Percentiles rank a stretch among this genome's conserved stretches.
phyloP scores from a whole-genome alignment of 2,797 vertebrate genomes.

The Etheostoma perlongum region DNA sequence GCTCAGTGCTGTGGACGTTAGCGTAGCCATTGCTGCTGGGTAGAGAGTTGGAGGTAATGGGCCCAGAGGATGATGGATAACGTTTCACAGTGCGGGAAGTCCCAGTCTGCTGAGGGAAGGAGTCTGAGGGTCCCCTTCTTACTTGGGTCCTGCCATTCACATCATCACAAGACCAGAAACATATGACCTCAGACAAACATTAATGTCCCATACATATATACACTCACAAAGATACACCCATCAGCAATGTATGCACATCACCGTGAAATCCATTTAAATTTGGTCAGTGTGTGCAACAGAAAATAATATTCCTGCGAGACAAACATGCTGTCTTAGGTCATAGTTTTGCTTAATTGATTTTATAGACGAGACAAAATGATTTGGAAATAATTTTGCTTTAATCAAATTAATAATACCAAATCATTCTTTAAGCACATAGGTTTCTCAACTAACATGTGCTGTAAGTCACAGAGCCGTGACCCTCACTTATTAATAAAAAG shows the following conservation, averaged over 20 bases:
- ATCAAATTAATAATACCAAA: constrained; percentile 67
- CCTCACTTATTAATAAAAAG: constrained; percentile 60
- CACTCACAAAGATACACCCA: constrained; percentile 36
- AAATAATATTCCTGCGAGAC: constrained; percentile 58
- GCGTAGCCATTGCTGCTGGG: constrained; percentile 75
- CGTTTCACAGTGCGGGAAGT: constrained; percentile 90
- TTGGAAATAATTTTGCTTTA: constrained; percentile 68
- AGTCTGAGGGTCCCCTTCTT: constrained; percentile 85
- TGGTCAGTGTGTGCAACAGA: constrained; percentile 45
- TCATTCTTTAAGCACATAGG: constrained; percentile 53
- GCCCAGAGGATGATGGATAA: constrained; percentile 87
- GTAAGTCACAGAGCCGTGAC: constrained; percentile 46
- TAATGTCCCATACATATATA: constrained; percentile 41
- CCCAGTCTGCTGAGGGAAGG: constrained; percentile 85
- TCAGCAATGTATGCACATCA: constrained; percentile 47
- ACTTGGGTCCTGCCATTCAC: constrained; percentile 86
- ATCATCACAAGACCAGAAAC: constrained; percentile 68
- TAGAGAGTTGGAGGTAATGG: constrained; percentile 92
- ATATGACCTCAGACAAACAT: constrained; percentile 68
- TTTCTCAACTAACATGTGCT: constrained; percentile 72
- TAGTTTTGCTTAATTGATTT: constrained; percentile 68
- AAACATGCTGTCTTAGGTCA: constrained; percentile 69
- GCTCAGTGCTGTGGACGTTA: constrained; percentile 36
- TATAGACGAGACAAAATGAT: constrained; percentile 67
- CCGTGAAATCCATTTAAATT: constrained; percentile 65